Base-by-base conservation (phyloP, 2,888 invertebrate species). In the Carcina quercana region DNA sequence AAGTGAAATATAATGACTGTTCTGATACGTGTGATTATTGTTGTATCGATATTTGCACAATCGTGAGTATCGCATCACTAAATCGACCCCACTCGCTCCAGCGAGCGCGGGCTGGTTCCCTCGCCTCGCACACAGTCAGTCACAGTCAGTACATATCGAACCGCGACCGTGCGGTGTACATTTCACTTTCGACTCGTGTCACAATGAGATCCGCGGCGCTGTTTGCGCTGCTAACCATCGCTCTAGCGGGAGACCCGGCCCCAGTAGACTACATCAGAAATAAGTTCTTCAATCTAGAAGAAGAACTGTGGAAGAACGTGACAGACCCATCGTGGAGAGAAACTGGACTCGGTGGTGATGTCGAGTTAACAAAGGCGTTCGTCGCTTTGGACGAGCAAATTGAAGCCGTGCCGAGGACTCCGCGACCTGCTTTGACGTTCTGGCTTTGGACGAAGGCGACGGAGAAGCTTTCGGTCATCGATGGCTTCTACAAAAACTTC, bases 401-500 rank as follows among this genome's bases (percentile, higher is more conserved):
- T 12, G 80, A 86, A 30, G 41, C 53, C 22, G 47, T 74, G 26
- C 70, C 72, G 29, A 47, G 47, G 32, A 39, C 61, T 15, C 62
- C 61, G 29, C 54, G 70, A 14, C 61, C 70, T 7, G 52, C 62
- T 14, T 37, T 75, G 14, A 47, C 59, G 14, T 58, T 87, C 4
- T 91, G 90, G 87, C 68, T 89, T 38, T 92, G 92, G 90, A 84
- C 76, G 19, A 76, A 86, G 32, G 78, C 89, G 1, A 80, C 87
- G 36, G 79, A 86, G 17, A 89, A 90, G 56, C 59, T 91, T 48
- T 73, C 86, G 26, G 70, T 86, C 11, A 79, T 94, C 15, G 87
- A 90, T 40, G 87, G 87, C 0, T 64, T 91, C 31, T 93, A 92
- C 60, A 86, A 86, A 40, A 86, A 86, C 26, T 93, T 91, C 59